Conservation (phyloP, 1,140 invertebrate species). For the Penaeus chinensis region DNA sequence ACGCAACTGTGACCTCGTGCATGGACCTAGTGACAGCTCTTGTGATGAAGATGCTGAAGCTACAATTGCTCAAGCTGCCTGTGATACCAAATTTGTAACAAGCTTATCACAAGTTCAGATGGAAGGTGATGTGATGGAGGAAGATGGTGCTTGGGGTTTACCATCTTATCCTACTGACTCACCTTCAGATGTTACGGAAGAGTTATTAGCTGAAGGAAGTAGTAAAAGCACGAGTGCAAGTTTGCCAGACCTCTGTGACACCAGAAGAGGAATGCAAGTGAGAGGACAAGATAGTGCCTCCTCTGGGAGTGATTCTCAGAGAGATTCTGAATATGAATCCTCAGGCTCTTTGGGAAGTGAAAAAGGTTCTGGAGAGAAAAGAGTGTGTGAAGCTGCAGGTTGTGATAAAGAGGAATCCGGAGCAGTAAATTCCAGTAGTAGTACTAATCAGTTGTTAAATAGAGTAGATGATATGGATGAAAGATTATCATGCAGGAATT, state of each 20-base stretch:
- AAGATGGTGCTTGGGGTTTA: constrained; percentile 35
- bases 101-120: constrained; percentile 33
- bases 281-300: background rate
- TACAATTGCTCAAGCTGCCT: constrained; percentile 42
- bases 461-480: background rate
- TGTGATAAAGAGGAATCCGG: background rate
- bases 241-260: constrained; percentile 51
- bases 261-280: constrained; percentile 43
- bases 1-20: background rate
- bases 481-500: background rate
- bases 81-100: constrained; percentile 43
- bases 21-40: constrained; percentile 1
- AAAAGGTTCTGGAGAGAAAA: too few relatives aligned
- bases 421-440: background rate
- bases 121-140: constrained; percentile 18
- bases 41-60: constrained; percentile 30
- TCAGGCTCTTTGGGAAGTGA: too few relatives aligned
- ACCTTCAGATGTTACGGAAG: background rate
- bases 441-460: background rate
- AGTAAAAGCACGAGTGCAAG: background rate
- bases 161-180: background rate
- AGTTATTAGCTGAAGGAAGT: background rate
- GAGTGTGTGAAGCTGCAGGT: too few relatives aligned
- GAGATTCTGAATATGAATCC: too few relatives aligned
- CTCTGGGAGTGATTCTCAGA: background rate